Evolutionary conservation across 2,888 invertebrate genomes (phyloP), one percentile per base, ranked within the genome.

Genomic region (Agonopterix subpropinquella): DNA sequence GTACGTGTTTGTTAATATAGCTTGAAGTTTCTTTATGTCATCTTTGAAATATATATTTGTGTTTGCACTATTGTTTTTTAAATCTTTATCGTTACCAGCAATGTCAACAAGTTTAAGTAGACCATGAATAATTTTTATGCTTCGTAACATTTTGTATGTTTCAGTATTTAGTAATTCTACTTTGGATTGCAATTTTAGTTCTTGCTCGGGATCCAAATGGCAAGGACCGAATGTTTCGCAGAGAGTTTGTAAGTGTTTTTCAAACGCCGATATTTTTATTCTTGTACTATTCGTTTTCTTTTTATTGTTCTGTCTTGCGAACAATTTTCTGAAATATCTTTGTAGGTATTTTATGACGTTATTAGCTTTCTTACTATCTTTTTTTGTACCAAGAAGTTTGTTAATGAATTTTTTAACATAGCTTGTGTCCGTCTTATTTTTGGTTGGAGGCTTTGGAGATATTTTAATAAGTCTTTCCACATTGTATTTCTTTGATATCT

Each of bases 41-140:
- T 53, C 56, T 44, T 55, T 56, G 2, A 65, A 53, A 3, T 49
- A 52, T 13, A 56, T 61, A 10, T 39, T 43, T 43, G 50, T 58
- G 1, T 46, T 51, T 39, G 8, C 39, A 11, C 42, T 36, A 45
- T 49, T 7, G 10, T 44, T 54, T 8, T 58, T 52, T 4, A 15
- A 15, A 7, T 37, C 44, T 47, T 42, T 49, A 36, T 56, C 47
- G 4, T 47, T 51, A 43, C 51, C 46, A 47, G 63, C 61, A 43
- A 69, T 36, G 41, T 69, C 62, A 13, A 78, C 39, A 11, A 74
- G 50, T 48, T 63, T 66, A 18, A 82, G 53, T 37, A 78, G 59
- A 2, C 77, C 78, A 54, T 82, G 82, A 1, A 85, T 79, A 10
- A 66, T 73, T 53, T 64, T 73, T 0, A 83, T 67, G 10, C 65